Evolutionary conservation across 1,140 invertebrate species (phyloP), one percentile per base, ranked within the genome.

Genomic region (Pteromalus puparum): DNA sequence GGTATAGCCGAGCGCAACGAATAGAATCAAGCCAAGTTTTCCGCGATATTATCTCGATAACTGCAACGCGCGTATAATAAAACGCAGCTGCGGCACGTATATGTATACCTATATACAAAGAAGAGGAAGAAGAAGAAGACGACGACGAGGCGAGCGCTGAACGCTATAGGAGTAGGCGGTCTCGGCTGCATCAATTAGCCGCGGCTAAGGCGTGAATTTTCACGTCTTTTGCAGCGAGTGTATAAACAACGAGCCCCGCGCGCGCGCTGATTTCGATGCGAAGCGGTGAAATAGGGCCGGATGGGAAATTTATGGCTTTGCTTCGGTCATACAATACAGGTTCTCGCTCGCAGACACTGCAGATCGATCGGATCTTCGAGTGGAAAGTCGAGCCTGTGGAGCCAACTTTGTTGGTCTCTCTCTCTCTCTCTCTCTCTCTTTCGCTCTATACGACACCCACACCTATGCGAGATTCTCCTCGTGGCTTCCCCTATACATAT

Each of bases 301-400:
- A 61, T 61, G 18, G 18, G 5, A 61, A 61, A 61, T 61, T 61
- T 83, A 83, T 83, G 61, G 30, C 38, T n/a, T 78, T n/a, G 12
- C 6, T 13, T 53, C 38, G 81, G 30, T 18, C 73, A 46, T 21
- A 77, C 74, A 73, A 83, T 83, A 26, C 67, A 18, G n/a, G 18
- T 24, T 70, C 53, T 15, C 46, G 46, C 53, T 15, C 46, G 46
- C 46, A 15, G 2, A 10, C 12, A 46, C 9, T 13, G 42, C 42
- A 46, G 82, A 72, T 83, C 82, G 82, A 83, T 83, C 72, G 34
- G 75, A 78, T 78, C 82, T 83, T 76, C 18, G 38, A 12, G 10
- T 12, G 42, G 70, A 73, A 81, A 81, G 26, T 38, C 80, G 80
- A 82, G 30, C 72, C 24, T 73, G 68, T 61, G 18, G 1, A 21